phyloP scores from a whole-genome alignment of 2,797 vertebrate species.

The Sebastes nivosus region DNA sequence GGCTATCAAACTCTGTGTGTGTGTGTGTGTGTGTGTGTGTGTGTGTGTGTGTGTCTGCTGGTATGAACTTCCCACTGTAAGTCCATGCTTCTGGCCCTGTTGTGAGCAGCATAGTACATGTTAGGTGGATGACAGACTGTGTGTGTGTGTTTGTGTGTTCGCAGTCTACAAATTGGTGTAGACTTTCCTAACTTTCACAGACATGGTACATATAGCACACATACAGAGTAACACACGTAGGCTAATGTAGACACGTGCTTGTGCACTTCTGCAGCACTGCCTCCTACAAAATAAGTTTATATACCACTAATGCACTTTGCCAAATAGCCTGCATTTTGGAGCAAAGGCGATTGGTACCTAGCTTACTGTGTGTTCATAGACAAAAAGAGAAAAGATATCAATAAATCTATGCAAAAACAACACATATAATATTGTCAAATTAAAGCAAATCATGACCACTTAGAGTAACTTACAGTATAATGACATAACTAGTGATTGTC shows the following conservation, averaged over 20 bases:
- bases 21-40: background rate
- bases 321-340: too few relatives aligned
- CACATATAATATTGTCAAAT: background rate
- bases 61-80: slow-evolving; percentile 26
- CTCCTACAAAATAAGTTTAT: background rate
- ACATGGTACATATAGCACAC: background rate
- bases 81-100: slow-evolving; percentile 38
- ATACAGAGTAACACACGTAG: background rate
- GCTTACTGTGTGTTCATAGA: too few relatives aligned
- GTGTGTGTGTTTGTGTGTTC: background rate
- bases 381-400: too few relatives aligned
- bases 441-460: too few relatives aligned
- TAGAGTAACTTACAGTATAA: too few relatives aligned
- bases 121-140: slow-evolving; percentile 9
- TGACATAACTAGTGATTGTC: too few relatives aligned
- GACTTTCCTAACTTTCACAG: background rate
- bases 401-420: background rate
- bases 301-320: too few relatives aligned
- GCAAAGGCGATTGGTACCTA: too few relatives aligned
- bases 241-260: background rate
- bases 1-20: slow-evolving; percentile 11
- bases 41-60: background rate
- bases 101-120: slow-evolving; percentile 1
- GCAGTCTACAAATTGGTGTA: background rate
- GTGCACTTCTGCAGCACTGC: background rate